These are phyloP conservation scores for Aurelia sp. DNA, from an alignment of 30 jellyfish, hydroid and myxozoan species.

Conservation along the genomic window DNA sequence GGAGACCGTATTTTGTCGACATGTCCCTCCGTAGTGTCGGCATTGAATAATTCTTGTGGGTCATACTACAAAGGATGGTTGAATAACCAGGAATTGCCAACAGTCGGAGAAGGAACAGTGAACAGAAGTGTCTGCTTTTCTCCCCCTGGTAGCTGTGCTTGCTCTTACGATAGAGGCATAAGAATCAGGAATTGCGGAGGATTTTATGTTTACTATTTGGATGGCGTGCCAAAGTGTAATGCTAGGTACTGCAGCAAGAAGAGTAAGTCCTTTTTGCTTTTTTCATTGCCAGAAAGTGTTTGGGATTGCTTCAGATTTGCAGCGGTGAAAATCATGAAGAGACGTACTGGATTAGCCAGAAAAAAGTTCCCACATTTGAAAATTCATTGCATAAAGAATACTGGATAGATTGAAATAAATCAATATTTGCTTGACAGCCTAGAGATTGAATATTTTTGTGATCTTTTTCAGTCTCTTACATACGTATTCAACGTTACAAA, in stretches of 20 bases:
- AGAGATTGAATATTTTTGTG: too few relatives aligned
- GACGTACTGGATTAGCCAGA: too few relatives aligned
- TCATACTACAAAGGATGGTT: constrained; percentile 64
- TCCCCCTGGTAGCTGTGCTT: constrained; percentile 19
- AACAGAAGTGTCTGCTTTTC: constrained; percentile 57
- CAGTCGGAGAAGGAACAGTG: constrained; percentile 18
- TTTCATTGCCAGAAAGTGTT: too few relatives aligned
- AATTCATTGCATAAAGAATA: too few relatives aligned
- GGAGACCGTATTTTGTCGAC: constrained; percentile 30
- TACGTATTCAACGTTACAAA: too few relatives aligned
- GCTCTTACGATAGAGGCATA: constrained; percentile 14
- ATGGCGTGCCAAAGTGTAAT: constrained; percentile 49
- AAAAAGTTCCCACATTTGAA: too few relatives aligned
- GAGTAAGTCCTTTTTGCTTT: constrained; percentile 14
- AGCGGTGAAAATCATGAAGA: too few relatives aligned
- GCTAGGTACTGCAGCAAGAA: constrained; percentile 63
- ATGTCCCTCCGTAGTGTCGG: constrained; percentile 27
- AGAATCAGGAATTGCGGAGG: constrained; percentile 46
- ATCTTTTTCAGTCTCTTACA: too few relatives aligned
- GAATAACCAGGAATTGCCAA: constrained; percentile 18
- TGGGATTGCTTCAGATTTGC: too few relatives aligned
- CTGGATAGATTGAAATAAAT: too few relatives aligned
- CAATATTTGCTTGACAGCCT: too few relatives aligned
- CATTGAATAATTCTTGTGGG: constrained; percentile 28
- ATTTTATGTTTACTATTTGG: constrained; percentile 38